phyloP scores from a whole-genome alignment of 1,140 invertebrate species.

The Camponotus vicinus region DNA sequence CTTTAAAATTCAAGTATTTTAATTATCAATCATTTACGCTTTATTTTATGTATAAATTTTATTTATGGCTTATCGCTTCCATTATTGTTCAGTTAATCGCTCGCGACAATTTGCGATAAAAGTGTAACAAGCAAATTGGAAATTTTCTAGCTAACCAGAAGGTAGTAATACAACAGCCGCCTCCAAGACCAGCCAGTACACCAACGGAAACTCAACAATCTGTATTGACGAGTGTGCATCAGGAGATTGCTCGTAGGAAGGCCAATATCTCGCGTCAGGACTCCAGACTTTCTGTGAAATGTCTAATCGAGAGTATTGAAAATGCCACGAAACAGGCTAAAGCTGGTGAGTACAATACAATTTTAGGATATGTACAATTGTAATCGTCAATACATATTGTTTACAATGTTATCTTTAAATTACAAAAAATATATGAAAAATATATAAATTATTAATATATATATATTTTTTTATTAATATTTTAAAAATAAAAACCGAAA shows the following conservation, averaged over 20 bases:
- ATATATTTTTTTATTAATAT: slow-evolving; percentile 26
- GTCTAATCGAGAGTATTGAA: slow-evolving; percentile 96
- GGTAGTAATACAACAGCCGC: slow-evolving; percentile 71
- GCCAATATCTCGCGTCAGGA: slow-evolving; percentile 89
- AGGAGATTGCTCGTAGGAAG: slow-evolving; percentile 88
- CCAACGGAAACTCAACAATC: slow-evolving; percentile 86
- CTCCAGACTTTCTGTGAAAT: slow-evolving; percentile 94
- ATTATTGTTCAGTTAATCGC: slow-evolving; percentile 13
- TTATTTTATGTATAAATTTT: slow-evolving; percentile 62
- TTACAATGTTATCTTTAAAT: background rate
- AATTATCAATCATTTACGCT: slow-evolving; percentile 53
- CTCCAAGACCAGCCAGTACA: slow-evolving; percentile 76
- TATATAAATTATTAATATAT: background rate
- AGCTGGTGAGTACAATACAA: slow-evolving; percentile 84
- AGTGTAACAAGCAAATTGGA: background rate
- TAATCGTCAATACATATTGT: background rate
- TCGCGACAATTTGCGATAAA: background rate
- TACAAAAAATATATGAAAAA: background rate
- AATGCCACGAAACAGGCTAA: slow-evolving; percentile 94
- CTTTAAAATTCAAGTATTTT: slow-evolving; percentile 22
- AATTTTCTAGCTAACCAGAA: slow-evolving; percentile 83
- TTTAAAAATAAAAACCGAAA: background rate
- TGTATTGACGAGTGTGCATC: slow-evolving; percentile 86
- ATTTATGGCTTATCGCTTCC: slow-evolving; percentile 48
- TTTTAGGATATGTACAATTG: background rate